A percentile compares a stretch with the other conserved stretches of the same genome.
Conservation (phyloP, 1,140 invertebrate species). For the Polypedilum vanderplanki region DNA sequence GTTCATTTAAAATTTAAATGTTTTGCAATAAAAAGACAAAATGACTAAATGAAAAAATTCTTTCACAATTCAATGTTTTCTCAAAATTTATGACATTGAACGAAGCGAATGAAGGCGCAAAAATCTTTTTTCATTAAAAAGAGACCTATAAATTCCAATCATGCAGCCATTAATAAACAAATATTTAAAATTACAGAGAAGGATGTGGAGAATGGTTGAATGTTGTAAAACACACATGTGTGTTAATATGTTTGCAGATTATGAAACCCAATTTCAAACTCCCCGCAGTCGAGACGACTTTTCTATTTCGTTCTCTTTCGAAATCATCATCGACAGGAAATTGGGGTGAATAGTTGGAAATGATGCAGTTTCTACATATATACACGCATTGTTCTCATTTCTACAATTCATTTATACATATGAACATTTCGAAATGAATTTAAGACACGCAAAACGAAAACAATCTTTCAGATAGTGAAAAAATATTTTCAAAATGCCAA, state of each 20-base stretch:
- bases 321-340: neutral
- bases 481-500: neutral
- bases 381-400: too few species aligned
- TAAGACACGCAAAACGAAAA: too few species aligned
- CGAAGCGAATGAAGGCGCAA: too few species aligned
- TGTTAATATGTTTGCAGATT: conserved; percentile 12
- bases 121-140: neutral
- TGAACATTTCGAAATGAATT: too few species aligned
- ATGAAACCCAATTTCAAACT: conserved; percentile 9
- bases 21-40: neutral
- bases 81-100: too few species aligned
- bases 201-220: too few species aligned
- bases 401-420: too few species aligned
- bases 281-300: neutral
- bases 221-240: neutral
- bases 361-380: too few species aligned
- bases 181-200: conserved; percentile 15
- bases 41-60: too few species aligned
- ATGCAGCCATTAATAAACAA: conserved; percentile 28
- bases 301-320: neutral
- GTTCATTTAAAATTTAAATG: too few species aligned
- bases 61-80: too few species aligned
- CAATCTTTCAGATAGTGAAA: too few species aligned
- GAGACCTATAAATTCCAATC: conserved; percentile 28
- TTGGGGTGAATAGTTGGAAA: neutral